Evolutionary conservation across 2,888 invertebrate genomes (phyloP).

Genomic region (Rhabditoides inermis): DNA sequence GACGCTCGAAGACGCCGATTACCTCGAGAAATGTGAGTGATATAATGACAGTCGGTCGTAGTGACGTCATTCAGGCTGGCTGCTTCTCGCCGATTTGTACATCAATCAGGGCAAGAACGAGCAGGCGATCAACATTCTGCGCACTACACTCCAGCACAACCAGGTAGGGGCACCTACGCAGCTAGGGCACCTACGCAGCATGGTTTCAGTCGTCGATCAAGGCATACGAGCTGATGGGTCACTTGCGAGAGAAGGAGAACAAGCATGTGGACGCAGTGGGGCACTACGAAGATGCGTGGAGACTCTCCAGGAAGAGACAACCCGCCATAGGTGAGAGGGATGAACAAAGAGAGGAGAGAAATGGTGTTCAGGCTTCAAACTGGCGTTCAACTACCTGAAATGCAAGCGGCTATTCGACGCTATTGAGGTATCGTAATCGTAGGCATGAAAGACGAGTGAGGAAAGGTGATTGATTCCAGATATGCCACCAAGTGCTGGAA

Average conservation of each 20-base stretch:
- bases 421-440: slow-evolving; percentile 61
- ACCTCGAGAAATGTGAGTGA: slow-evolving; percentile 71
- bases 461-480: slow-evolving; percentile 53
- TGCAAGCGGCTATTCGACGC: slow-evolving; percentile 80
- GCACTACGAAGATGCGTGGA: slow-evolving; percentile 80
- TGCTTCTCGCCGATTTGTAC: slow-evolving; percentile 82
- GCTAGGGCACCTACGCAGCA: slow-evolving; percentile 1
- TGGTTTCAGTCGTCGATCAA: slow-evolving; percentile 68
- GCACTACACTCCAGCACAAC: slow-evolving; percentile 56
- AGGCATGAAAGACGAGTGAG: neutral
- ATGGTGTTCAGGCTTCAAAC: slow-evolving; percentile 66
- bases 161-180: slow-evolving; percentile 47
- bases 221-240: slow-evolving; percentile 79
- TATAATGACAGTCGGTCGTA: neutral
- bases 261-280: slow-evolving; percentile 74
- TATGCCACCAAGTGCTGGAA: slow-evolving; percentile 31
- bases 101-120: slow-evolving; percentile 74
- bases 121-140: slow-evolving; percentile 73
- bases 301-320: slow-evolving; percentile 71
- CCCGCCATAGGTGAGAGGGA: slow-evolving; percentile 65
- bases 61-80: slow-evolving; percentile 61
- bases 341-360: neutral
- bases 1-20: slow-evolving; percentile 91
- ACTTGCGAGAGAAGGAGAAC: slow-evolving; percentile 82
- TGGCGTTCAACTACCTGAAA: slow-evolving; percentile 83